A percentile compares a stretch with the other conserved stretches of the same genome.
Conservation (phyloP, 2,888 invertebrate species). For the Drosophila nigritarsus region DNA sequence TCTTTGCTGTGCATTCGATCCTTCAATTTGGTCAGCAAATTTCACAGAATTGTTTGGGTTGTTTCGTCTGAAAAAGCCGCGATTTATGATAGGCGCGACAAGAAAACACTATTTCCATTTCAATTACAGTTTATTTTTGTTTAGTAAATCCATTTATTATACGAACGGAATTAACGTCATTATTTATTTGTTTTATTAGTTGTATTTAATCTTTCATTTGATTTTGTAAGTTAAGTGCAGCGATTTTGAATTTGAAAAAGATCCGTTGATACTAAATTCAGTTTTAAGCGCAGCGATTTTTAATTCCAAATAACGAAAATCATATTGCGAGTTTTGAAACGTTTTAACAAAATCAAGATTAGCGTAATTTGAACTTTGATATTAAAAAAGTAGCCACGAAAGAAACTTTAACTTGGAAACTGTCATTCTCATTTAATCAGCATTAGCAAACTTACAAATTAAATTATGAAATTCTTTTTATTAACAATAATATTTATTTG, state of each 20-base stretch:
- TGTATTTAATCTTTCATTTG: not conserved
- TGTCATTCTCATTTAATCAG: not conserved
- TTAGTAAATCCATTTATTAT: constrained; percentile 14
- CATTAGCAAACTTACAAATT: not conserved
- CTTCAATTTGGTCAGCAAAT: constrained; percentile 37
- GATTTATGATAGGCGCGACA: constrained; percentile 76
- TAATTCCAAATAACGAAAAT: not conserved
- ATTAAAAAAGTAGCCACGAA: not conserved
- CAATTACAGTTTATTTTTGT: constrained; percentile 7
- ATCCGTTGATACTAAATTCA: not conserved
- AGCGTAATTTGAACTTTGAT: not conserved
- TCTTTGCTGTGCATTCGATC: constrained; percentile 36
- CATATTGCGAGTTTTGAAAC: not conserved
- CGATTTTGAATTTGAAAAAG: not conserved
- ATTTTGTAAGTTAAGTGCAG: not conserved
- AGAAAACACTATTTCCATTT: constrained; percentile 34
- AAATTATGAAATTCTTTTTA: not conserved
- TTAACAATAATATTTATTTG: not conserved
- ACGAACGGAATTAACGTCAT: constrained; percentile 14
- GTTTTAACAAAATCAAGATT: not conserved
- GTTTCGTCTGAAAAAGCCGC: constrained; percentile 58
- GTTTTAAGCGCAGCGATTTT: not conserved
- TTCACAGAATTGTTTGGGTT: constrained; percentile 59
- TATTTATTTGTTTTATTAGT: not conserved
- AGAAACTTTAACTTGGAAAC: not conserved